These are phyloP conservation scores for Pygoscelis antarcticus DNA, from an alignment of 2,113 vertebrate genomes.

Conservation along the genomic window DNA sequence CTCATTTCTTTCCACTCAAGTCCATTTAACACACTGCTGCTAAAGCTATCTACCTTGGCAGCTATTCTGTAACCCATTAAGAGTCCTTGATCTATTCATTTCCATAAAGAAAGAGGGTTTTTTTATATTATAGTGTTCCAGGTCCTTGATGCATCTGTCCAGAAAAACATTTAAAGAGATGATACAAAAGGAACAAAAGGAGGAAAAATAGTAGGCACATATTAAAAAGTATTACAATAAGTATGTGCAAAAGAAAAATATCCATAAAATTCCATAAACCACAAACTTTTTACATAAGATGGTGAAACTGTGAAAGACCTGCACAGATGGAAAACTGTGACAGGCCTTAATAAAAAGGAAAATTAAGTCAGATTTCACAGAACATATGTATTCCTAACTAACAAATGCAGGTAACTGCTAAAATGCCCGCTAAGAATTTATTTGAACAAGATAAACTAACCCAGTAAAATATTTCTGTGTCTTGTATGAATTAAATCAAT, in stretches of 20 bases:
- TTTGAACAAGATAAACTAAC: constrained; percentile 19
- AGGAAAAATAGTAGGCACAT: not conserved
- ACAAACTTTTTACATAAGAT: not conserved
- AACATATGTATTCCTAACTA: constrained; percentile 19
- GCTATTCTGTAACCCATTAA: constrained; percentile 59
- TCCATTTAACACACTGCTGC: constrained; percentile 57
- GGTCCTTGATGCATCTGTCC: not conserved
- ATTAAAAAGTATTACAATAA: not conserved
- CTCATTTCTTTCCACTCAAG: constrained; percentile 53
- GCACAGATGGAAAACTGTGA: not conserved
- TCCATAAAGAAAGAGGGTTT: not conserved
- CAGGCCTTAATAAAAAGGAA: not conserved
- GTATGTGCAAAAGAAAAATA: not conserved
- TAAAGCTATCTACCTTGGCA: constrained; percentile 57
- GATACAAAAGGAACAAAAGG: not conserved
- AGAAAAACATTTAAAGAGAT: constrained; percentile 14
- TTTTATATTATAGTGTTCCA: not conserved
- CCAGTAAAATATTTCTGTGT: constrained; percentile 8
- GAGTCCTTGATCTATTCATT: constrained; percentile 56
- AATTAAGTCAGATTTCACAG: not conserved
- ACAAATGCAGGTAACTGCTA: constrained; percentile 36
- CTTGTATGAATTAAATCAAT: constrained; percentile 33
- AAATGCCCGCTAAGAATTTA: constrained; percentile 20
- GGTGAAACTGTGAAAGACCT: not conserved
- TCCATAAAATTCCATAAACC: not conserved